phyloP scores from a whole-genome alignment of 2,797 vertebrate genomes.

The Enteromius paludinosus region DNA sequence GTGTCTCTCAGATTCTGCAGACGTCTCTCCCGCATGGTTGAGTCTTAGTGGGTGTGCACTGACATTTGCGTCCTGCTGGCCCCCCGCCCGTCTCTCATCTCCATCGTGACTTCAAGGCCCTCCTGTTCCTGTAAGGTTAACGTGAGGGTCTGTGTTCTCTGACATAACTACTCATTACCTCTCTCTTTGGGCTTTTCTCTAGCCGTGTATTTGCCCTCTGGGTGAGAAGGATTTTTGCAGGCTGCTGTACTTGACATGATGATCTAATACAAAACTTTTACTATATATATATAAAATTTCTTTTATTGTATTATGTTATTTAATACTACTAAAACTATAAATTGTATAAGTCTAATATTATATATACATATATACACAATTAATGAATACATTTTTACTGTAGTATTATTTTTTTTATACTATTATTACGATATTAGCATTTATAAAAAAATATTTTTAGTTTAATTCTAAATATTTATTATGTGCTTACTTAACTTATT shows the following conservation, averaged over 20 bases:
- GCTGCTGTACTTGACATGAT: conserved; percentile 39
- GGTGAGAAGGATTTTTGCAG: conserved; percentile 20
- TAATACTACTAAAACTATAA: too few relatives aligned
- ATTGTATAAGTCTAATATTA: too few relatives aligned
- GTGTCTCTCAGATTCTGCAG: conserved; percentile 49
- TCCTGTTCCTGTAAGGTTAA: conserved; percentile 27
- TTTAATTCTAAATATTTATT: too few relatives aligned
- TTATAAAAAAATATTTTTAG: too few relatives aligned
- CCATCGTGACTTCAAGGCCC: conserved; percentile 25
- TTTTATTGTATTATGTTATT: too few relatives aligned
- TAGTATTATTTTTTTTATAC: too few relatives aligned
- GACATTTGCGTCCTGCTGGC: conserved; percentile 55
- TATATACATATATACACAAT: too few relatives aligned
- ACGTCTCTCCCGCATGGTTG: conserved; percentile 48
- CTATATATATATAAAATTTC: not conserved
- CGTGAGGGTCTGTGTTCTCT: conserved; percentile 22
- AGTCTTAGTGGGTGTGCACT: conserved; percentile 49
- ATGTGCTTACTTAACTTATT: too few relatives aligned
- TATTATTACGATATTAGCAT: too few relatives aligned
- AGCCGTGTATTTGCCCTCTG: conserved; percentile 21
- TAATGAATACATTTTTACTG: too few relatives aligned
- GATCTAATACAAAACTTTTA: conserved; percentile 26
- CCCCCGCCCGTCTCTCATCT: conserved; percentile 25
- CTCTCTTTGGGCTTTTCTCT: conserved; percentile 16
- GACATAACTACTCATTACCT: conserved; percentile 40